phyloP scores from a whole-genome alignment of 2,888 invertebrate species.

The Shargacucullia verbasci region DNA sequence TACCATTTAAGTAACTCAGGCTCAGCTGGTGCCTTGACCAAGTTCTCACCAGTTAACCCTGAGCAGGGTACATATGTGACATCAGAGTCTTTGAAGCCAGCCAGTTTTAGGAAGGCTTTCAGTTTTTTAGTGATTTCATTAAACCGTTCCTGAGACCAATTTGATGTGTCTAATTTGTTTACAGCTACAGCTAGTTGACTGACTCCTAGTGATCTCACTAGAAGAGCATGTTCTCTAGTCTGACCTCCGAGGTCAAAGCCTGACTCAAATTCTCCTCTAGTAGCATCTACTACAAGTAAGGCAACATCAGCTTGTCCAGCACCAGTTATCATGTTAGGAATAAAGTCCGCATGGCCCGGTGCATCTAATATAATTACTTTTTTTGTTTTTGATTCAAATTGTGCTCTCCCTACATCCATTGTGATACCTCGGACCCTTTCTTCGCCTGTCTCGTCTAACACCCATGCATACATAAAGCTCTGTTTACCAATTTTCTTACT shows the following conservation, averaged over 20 bases:
- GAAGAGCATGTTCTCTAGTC: constrained; percentile 98
- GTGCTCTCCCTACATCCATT: constrained; percentile 98
- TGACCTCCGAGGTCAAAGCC: constrained; percentile 99
- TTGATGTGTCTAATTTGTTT: constrained; percentile 98
- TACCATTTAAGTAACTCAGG: constrained; percentile 93
- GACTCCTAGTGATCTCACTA: constrained; percentile 97
- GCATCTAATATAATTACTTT: constrained; percentile 97
- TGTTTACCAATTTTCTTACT: constrained; percentile 99
- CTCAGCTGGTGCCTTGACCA: constrained; percentile 91
- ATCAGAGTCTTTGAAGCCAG: constrained; percentile 96
- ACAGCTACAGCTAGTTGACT: constrained; percentile 98
- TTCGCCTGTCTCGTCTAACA: constrained; percentile 99
- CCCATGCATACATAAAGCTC: constrained; percentile 99
- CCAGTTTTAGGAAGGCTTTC: constrained; percentile 95
- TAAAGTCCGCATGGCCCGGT: constrained; percentile 99
- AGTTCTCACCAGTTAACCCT: constrained; percentile 98
- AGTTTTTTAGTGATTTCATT: constrained; percentile 96
- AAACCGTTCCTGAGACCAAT: constrained; percentile 97
- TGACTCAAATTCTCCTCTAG: constrained; percentile 99
- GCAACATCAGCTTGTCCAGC: constrained; percentile 99
- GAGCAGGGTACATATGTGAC: constrained; percentile 98
- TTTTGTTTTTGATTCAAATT: constrained; percentile 96
- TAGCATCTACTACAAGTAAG: constrained; percentile 98
- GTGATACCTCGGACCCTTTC: constrained; percentile 99
- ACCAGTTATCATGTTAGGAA: constrained; percentile 99